Percentiles rank a stretch among this genome's conserved stretches.
These are phyloP conservation scores for Chloroceryle aenea DNA, from an alignment of 2,113 vertebrate genomes.

Conservation along the genomic window DNA sequence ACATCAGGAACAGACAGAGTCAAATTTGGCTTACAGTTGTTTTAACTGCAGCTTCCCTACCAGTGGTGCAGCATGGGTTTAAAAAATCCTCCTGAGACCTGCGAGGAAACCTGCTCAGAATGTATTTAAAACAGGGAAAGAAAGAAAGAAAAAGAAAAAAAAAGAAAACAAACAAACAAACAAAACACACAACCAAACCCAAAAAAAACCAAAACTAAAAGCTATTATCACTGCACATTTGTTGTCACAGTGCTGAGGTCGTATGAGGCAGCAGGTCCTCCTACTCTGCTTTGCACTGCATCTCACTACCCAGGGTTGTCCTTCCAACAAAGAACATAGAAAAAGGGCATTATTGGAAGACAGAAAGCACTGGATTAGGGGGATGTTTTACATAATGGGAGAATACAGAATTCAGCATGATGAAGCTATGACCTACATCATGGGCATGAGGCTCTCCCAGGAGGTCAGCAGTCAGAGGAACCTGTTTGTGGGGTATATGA, in stretches of 20 bases:
- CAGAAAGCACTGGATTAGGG: background rate
- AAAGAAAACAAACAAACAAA: background rate
- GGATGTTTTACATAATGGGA: background rate
- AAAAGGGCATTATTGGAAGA: background rate
- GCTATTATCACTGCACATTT: background rate
- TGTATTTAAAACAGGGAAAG: background rate
- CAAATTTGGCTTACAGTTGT: background rate
- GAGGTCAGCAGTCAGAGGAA: background rate
- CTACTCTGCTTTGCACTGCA: background rate
- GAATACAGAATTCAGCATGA: background rate
- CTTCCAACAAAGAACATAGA: background rate
- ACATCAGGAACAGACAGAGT: background rate
- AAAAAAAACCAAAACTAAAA: no score
- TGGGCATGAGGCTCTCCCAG: background rate
- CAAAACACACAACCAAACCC: no score
- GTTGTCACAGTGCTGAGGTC: background rate
- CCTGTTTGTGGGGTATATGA: background rate
- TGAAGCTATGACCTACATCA: background rate
- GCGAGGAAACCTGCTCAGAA: background rate
- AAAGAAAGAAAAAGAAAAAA: background rate
- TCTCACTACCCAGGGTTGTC: background rate
- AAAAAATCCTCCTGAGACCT: background rate
- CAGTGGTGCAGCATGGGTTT: background rate
- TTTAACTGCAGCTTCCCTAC: background rate
- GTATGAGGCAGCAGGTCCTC: background rate